Conservation (phyloP, 1,140 invertebrate genomes). For the Epicauta chinensis region DNA sequence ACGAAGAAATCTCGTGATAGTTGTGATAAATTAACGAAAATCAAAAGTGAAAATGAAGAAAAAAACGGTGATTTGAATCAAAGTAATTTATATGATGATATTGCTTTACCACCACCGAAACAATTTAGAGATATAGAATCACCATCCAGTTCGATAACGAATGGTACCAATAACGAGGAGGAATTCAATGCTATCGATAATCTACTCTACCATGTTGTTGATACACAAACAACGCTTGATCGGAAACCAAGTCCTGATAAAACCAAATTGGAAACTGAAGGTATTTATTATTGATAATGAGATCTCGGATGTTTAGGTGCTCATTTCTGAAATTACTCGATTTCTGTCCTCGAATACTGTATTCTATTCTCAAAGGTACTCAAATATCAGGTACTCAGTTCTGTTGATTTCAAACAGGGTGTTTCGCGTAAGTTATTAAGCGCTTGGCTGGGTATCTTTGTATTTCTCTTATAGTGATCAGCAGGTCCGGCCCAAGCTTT, state of each 20-base stretch:
- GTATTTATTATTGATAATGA: constrained; percentile 14
- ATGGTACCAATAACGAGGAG: constrained; percentile 26
- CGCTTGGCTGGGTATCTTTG: too few relatives aligned
- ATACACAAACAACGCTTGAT: constrained; percentile 24
- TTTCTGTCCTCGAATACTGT: too few relatives aligned
- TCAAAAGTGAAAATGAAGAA: neutral
- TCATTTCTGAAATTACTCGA: too few relatives aligned
- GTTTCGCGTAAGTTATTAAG: too few relatives aligned
- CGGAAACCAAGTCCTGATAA: constrained; percentile 19
- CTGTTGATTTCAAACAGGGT: too few relatives aligned
- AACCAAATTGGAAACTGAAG: constrained; percentile 20
- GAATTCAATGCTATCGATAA: constrained; percentile 58
- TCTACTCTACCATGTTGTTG: constrained; percentile 59
- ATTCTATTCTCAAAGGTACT: neutral
- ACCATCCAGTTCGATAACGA: constrained; percentile 27
- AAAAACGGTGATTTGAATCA: constrained; percentile 34
- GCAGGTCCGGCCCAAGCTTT: too few relatives aligned
- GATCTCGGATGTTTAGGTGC: too few relatives aligned
- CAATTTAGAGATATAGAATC: constrained; percentile 72
- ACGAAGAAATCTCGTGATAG: constrained; percentile 15
- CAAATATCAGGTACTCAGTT: too few relatives aligned
- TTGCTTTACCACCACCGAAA: constrained; percentile 70
- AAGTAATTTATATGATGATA: constrained; percentile 55
- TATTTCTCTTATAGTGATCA: too few relatives aligned
- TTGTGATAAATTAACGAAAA: too few relatives aligned